Conservation (phyloP, 2,113 vertebrate genomes). For the Promerops cafer region DNA sequence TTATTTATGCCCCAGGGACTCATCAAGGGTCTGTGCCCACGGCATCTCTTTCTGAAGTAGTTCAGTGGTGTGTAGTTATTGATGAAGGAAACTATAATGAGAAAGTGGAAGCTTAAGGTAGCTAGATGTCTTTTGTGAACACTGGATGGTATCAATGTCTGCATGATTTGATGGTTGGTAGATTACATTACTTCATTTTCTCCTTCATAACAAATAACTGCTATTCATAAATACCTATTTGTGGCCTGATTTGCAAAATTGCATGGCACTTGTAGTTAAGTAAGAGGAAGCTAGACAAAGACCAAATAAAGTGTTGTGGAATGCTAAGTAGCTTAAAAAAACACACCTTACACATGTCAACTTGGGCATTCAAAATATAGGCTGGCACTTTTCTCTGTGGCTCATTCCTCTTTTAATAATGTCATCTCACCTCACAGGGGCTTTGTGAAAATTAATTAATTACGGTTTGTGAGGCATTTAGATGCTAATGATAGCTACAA, state of each 20-base stretch:
- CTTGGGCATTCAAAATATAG: slow-evolving; percentile 54
- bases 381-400: slow-evolving; percentile 48
- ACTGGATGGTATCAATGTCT: not conserved
- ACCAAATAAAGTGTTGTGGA: slow-evolving; percentile 34
- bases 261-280: not conserved
- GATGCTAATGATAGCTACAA: slow-evolving; percentile 62
- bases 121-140: not conserved
- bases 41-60: not conserved
- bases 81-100: not conserved
- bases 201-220: not conserved
- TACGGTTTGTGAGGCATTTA: slow-evolving; percentile 57
- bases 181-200: not conserved
- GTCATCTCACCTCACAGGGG: slow-evolving; percentile 58
- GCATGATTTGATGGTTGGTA: not conserved
- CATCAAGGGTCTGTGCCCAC: not conserved
- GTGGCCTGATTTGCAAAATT: not conserved
- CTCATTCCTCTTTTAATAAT: slow-evolving; percentile 51
- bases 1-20: not conserved
- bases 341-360: slow-evolving; percentile 48
- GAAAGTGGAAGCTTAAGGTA: not conserved
- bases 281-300: slow-evolving; percentile 38
- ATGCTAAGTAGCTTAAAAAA: slow-evolving; percentile 56
- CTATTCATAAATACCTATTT: not conserved
- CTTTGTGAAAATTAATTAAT: slow-evolving; percentile 66
- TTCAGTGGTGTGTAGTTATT: not conserved